phyloP scores from a whole-genome alignment of 2,888 invertebrate species.

The Exephanes ischioxanthus region DNA sequence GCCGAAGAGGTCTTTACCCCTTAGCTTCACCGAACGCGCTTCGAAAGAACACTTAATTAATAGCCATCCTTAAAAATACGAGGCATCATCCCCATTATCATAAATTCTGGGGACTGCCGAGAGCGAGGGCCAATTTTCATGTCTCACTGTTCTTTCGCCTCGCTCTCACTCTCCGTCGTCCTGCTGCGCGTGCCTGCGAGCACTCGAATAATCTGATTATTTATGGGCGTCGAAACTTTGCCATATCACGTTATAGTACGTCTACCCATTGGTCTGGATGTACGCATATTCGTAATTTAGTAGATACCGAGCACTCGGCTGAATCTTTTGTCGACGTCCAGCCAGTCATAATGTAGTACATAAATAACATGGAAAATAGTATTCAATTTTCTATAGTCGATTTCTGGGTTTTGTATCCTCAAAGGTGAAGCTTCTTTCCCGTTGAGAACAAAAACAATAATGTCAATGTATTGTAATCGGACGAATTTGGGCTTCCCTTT shows the following conservation, averaged over 20 bases:
- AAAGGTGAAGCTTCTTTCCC: no score
- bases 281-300: constrained; percentile 53
- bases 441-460: no score
- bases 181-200: constrained; percentile 36
- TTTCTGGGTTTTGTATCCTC: background rate
- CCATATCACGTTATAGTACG: constrained; percentile 48
- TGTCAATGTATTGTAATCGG: no score
- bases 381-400: background rate
- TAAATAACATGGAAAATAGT: background rate
- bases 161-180: constrained; percentile 5
- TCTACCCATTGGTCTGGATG: constrained; percentile 9
- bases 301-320: background rate
- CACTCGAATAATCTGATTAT: constrained; percentile 75
- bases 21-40: constrained; percentile 48
- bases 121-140: constrained; percentile 66
- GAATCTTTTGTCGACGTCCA: background rate
- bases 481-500: no score
- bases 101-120: constrained; percentile 72
- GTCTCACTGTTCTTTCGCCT: constrained; percentile 3
- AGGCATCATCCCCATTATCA: constrained; percentile 76
- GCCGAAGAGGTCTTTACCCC: constrained; percentile 7
- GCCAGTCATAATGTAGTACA: background rate
- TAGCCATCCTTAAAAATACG: constrained; percentile 78
- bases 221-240: constrained; percentile 71
- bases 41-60: constrained; percentile 73